phyloP scores from a whole-genome alignment of 35 echinoderm and acorn worm genomes.

The Ophiothrix spiculata region DNA sequence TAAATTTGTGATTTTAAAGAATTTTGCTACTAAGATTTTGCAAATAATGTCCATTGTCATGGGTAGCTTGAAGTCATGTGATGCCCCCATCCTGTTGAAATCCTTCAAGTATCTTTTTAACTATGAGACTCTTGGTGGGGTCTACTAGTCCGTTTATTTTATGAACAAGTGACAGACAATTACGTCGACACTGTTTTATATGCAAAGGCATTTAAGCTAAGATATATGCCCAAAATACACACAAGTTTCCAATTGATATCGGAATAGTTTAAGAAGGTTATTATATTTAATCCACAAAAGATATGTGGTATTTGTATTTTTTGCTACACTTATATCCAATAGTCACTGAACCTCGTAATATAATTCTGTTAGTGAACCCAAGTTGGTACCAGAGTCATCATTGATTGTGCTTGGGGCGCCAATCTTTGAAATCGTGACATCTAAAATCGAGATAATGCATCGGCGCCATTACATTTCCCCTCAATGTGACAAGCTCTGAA shows the following conservation, averaged over 20 bases:
- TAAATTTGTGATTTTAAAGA: too few species aligned
- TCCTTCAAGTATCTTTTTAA: background rate
- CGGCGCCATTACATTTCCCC: constrained; percentile 9
- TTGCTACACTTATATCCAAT: background rate
- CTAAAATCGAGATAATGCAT: constrained; percentile 39
- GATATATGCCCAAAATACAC: background rate
- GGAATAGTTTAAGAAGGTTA: background rate
- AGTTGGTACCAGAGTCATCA: constrained; percentile 10
- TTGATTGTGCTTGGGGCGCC: background rate
- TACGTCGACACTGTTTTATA: constrained; percentile 9
- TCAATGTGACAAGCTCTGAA: background rate
- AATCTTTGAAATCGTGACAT: background rate
- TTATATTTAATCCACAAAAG: background rate
- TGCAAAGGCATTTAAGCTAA: background rate
- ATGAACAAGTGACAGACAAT: background rate
- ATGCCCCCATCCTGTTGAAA: background rate
- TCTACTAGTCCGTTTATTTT: background rate
- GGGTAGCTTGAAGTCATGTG: background rate
- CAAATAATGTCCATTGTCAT: background rate
- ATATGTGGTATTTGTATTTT: background rate
- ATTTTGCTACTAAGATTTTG: background rate
- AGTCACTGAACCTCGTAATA: background rate
- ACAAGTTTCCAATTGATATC: background rate
- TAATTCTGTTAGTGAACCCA: background rate
- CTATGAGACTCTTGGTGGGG: background rate